phyloP scores from a whole-genome alignment of 2,113 vertebrate genomes.

The Heptranchias perlo region DNA sequence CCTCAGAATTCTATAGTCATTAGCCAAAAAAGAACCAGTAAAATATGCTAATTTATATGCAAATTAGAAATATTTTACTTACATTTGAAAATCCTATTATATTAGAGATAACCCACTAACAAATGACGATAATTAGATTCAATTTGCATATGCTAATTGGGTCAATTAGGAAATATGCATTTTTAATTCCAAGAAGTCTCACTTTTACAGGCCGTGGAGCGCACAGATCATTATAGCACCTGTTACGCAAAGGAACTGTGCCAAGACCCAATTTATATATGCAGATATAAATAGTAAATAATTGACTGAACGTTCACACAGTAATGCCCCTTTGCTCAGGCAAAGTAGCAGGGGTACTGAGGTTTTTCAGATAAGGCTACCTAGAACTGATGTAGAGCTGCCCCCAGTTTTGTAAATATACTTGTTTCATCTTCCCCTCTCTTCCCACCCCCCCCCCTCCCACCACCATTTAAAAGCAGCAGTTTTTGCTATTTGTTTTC shows the following conservation, averaged over 20 bases:
- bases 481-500: not conserved
- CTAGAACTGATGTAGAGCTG: not conserved
- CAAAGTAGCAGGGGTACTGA: not conserved
- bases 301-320: not conserved
- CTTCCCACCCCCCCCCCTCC: too few species aligned
- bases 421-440: too few species aligned
- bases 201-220: constrained; percentile 14
- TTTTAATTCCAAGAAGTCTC: constrained; percentile 7
- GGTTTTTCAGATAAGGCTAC: not conserved
- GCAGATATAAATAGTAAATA: not conserved
- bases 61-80: constrained; percentile 32
- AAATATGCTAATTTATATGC: constrained; percentile 20
- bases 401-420: not conserved
- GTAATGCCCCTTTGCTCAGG: not conserved
- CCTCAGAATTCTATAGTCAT: not conserved
- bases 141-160: constrained; percentile 30
- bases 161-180: constrained; percentile 22
- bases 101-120: constrained; percentile 17
- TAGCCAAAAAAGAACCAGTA: not conserved
- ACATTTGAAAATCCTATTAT: constrained; percentile 34
- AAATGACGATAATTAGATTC: constrained; percentile 3
- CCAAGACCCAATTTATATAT: not conserved
- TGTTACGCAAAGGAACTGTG: not conserved
- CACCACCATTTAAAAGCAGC: not conserved
- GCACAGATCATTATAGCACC: not conserved